Conservation (phyloP, 2,888 invertebrate genomes). For the Saturnia japonica region DNA sequence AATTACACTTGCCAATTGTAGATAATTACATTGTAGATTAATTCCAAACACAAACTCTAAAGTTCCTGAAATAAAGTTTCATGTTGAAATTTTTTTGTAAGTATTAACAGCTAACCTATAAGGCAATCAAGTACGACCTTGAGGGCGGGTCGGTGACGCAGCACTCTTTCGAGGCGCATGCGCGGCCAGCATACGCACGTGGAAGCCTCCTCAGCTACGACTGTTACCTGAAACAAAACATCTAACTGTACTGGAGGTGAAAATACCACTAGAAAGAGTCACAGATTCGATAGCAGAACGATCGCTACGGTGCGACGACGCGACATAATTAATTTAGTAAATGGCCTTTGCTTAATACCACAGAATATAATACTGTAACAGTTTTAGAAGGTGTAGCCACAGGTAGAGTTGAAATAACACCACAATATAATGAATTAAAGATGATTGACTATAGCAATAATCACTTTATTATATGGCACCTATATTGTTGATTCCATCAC, state of each 20-base stretch:
- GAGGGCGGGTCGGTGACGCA: conserved; percentile 87
- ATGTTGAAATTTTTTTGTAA: neutral
- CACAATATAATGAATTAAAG: neutral
- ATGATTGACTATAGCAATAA: neutral
- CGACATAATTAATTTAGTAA: neutral
- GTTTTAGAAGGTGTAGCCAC: neutral
- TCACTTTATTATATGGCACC: neutral
- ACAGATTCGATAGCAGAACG: neutral
- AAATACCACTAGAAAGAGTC: neutral
- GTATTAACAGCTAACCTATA: conserved; percentile 82
- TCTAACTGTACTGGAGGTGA: neutral
- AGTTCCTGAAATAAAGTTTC: neutral
- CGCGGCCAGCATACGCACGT: conserved; percentile 91
- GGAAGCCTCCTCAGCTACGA: conserved; percentile 89
- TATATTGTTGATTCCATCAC: neutral
- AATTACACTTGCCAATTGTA: too few relatives aligned
- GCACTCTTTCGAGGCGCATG: conserved; percentile 87
- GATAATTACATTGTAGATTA: neutral
- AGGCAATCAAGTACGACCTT: conserved; percentile 89
- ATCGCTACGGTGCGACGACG: neutral
- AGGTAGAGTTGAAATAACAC: neutral
- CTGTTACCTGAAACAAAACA: conserved; percentile 82
- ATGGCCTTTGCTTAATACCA: conserved; percentile 3
- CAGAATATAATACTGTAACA: neutral
- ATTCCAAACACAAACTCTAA: neutral